phyloP scores from a whole-genome alignment of 2,113 vertebrate species.

The Varanus salvator region DNA sequence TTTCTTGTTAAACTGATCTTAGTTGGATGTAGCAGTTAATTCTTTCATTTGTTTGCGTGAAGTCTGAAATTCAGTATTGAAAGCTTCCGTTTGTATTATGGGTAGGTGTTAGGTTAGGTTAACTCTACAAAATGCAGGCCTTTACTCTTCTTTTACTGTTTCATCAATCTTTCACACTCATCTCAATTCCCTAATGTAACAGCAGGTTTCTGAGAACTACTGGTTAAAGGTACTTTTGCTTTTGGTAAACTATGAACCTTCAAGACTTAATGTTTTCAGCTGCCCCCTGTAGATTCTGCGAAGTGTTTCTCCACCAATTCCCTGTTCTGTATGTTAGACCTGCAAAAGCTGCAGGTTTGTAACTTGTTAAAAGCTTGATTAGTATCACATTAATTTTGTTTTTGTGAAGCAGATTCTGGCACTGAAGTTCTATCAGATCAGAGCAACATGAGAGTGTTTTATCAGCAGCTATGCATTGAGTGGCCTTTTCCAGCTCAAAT shows the following conservation, averaged over 20 bases:
- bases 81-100: slow-evolving; percentile 55
- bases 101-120: slow-evolving; percentile 75
- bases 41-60: slow-evolving; percentile 40
- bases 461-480: neutral
- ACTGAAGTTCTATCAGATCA: neutral
- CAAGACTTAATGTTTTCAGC: slow-evolving; percentile 71
- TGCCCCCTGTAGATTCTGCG: slow-evolving; percentile 74
- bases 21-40: slow-evolving; percentile 14
- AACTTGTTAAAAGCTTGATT: slow-evolving; percentile 37
- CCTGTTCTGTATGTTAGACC: slow-evolving; percentile 59
- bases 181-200: slow-evolving; percentile 69
- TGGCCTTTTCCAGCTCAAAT: neutral
- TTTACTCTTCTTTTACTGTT: slow-evolving; percentile 75
- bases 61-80: slow-evolving; percentile 20
- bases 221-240: slow-evolving; percentile 78
- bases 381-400: neutral
- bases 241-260: slow-evolving; percentile 74
- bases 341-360: slow-evolving; percentile 48
- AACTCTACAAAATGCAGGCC: slow-evolving; percentile 73
- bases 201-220: slow-evolving; percentile 75
- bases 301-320: slow-evolving; percentile 74
- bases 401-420: slow-evolving; percentile 31
- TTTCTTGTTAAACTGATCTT: slow-evolving; percentile 30
- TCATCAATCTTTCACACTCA: slow-evolving; percentile 78
- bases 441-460: neutral